Base-by-base conservation (phyloP, 2,113 vertebrate species). In the Oenanthe melanoleuca region DNA sequence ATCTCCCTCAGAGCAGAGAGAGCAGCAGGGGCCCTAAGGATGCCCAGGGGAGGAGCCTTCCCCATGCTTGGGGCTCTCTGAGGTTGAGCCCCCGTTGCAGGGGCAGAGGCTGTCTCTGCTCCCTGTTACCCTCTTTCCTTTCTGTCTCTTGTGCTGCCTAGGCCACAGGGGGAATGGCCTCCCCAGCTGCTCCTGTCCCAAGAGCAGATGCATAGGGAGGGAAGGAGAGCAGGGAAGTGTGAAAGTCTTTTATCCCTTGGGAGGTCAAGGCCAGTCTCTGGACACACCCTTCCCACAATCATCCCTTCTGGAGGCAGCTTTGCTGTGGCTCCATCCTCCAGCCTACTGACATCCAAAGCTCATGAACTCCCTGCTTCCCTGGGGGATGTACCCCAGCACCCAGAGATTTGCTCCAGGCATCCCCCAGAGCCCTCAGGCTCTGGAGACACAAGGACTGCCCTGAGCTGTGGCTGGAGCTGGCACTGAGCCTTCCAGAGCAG, bases 61-160 rank as follows among this genome's bases (percentile, higher is more conserved):
- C 9, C 0, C 1, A 0, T 64, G 34, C 28, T 49, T 1, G 1
- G 66, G 44, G 22, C 59, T 74, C 42, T 57, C 33, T 0, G 0
- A 33, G 40, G 45, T 9, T 37, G 3, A 63, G 55, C 19, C n/a
- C 11, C 12, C 1, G 0, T 1, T 64, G 56, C 28, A 42, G 60
- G 42, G 50, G 7, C 55, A 89, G 73, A 42, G 28, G 45, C n/a
- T 49, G 14, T 28, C 52, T 69, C 67, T 87, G n/a, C 42, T 87
- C 64, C 20, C 3, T 42, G 16, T 14, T 6, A 0, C 31, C 26
- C 59, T 80, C 60, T 61, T 77, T 61, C 31, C 34, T 78, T 57
- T 53, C 52, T 66, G 14, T 17, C 50, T 63, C 56, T 33, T 34
- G 47, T 63, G 38, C 31, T 23, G 10, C 33, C 25, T 19, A 25